phyloP scores from a whole-genome alignment of 2,113 vertebrate species.

The Notothenia rossii region DNA sequence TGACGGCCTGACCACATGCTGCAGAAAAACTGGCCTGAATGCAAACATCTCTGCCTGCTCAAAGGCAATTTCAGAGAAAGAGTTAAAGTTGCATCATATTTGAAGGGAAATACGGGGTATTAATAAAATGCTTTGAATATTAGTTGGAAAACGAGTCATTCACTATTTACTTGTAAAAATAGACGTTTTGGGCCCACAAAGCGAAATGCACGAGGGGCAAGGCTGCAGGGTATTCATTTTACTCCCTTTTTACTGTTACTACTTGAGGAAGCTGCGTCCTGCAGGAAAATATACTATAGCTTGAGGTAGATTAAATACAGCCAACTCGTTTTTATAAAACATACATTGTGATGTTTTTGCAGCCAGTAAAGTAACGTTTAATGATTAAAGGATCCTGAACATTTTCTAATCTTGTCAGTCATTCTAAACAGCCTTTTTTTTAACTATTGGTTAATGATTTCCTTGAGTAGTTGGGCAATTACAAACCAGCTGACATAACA shows the following conservation, averaged over 20 bases:
- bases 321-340: slow-evolving; percentile 24
- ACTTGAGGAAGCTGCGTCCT: slow-evolving; percentile 39
- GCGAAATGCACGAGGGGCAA: slow-evolving; percentile 23
- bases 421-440: background rate
- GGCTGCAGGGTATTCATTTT: slow-evolving; percentile 45
- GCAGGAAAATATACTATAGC: slow-evolving; percentile 35
- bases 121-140: slow-evolving; percentile 32
- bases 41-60: slow-evolving; percentile 43
- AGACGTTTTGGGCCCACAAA: slow-evolving; percentile 1
- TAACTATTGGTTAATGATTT: background rate
- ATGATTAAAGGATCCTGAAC: background rate
- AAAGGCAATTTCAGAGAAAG: slow-evolving; percentile 55
- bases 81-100: slow-evolving; percentile 62
- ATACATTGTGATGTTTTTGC: background rate
- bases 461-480: background rate
- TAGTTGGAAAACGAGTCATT: slow-evolving; percentile 30
- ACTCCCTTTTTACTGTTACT: slow-evolving; percentile 27
- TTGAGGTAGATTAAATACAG: slow-evolving; percentile 27
- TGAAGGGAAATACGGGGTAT: slow-evolving; percentile 10
- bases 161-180: slow-evolving; percentile 48
- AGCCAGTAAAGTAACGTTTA: too few relatives aligned
- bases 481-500: background rate
- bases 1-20: slow-evolving; percentile 75
- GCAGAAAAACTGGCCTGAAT: slow-evolving; percentile 50
- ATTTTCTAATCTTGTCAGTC: background rate